Evolutionary conservation across 2,113 vertebrate species (phyloP).

Genomic region (Marcusenius ussheri): DNA sequence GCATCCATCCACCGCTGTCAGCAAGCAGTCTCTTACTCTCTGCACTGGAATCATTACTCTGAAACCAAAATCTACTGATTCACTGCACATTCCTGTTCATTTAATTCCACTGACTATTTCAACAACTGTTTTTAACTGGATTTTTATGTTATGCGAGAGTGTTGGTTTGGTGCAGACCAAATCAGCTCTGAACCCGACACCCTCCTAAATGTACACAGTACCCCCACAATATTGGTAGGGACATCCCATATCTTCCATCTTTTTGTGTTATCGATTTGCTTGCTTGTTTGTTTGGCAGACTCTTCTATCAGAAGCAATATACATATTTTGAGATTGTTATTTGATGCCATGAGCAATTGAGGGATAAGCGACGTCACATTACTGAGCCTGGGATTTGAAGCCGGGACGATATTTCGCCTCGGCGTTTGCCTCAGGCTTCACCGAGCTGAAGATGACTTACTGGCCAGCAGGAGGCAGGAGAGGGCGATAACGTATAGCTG

Average conservation of each 20-base stretch:
- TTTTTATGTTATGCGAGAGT: neutral
- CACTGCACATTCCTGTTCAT: neutral
- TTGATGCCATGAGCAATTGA: neutral
- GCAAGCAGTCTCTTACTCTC: neutral
- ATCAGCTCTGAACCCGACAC: no score
- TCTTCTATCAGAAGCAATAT: neutral
- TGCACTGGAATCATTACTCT: neutral
- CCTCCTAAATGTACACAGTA: neutral
- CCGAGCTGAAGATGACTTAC: constrained; percentile 53
- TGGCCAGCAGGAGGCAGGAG: constrained; percentile 81
- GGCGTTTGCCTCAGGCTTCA: neutral
- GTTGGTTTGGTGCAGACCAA: neutral
- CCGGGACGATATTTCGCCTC: neutral
- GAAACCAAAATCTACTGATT: neutral
- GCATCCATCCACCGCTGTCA: neutral
- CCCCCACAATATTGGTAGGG: neutral
- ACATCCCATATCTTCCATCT: neutral
- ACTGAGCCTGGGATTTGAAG: neutral
- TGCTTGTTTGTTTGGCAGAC: neutral
- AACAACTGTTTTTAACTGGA: neutral
- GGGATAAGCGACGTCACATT: neutral
- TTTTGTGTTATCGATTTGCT: neutral
- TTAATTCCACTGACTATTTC: neutral
- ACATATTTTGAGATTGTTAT: neutral
- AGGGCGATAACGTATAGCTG: constrained; percentile 74